Evolutionary conservation across 2,888 invertebrate species (phyloP).

Genomic region (Lycophotia porphyrea): DNA sequence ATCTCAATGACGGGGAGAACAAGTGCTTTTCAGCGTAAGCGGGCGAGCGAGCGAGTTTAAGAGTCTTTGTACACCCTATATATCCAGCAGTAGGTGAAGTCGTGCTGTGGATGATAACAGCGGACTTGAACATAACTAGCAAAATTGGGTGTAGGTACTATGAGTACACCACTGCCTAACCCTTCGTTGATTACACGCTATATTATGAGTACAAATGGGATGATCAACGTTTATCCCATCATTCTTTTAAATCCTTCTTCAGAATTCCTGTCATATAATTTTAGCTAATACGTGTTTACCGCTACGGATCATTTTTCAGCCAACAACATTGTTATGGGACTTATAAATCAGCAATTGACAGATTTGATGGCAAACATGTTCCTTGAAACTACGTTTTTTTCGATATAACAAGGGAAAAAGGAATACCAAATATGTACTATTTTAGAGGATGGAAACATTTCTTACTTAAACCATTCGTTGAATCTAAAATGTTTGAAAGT

Average conservation of each 20-base stretch:
- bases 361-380: not conserved
- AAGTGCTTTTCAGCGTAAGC: too few species aligned
- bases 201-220: not conserved
- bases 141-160: not conserved
- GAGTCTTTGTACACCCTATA: too few species aligned
- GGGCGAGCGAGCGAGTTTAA: too few species aligned
- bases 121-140: not conserved
- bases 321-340: not conserved
- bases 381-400: not conserved
- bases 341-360: conserved; percentile 1
- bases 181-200: not conserved
- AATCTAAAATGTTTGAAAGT: not conserved
- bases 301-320: conserved; percentile 3
- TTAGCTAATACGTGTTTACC: not conserved
- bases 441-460: not conserved
- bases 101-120: too few species aligned
- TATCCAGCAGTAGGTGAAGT: too few species aligned
- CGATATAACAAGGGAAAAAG: not conserved
- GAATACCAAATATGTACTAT: not conserved
- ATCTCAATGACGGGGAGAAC: too few species aligned
- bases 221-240: not conserved
- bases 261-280: conserved; percentile 10
- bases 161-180: not conserved
- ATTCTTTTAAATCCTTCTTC: conserved; percentile 7
- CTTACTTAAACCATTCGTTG: not conserved